Percentiles rank a stretch among this genome's conserved stretches.
These are phyloP conservation scores for Andrena hattorfiana DNA, from an alignment of 2,888 invertebrate genomes.

Conservation along the genomic window DNA sequence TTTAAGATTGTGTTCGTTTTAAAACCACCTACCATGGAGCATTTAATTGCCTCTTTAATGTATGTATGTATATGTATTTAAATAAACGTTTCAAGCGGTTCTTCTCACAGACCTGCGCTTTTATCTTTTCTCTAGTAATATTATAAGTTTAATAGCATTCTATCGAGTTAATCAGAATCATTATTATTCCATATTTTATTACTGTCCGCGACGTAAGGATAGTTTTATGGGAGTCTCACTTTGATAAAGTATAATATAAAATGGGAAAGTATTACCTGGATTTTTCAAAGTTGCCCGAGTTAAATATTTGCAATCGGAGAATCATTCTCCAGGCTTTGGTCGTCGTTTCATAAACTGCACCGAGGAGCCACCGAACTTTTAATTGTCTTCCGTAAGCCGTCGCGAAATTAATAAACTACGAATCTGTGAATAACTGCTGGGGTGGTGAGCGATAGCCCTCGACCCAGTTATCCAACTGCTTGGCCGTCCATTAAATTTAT, in stretches of 20 bases:
- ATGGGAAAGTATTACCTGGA: too few relatives aligned
- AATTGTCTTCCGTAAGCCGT: slow-evolving; percentile 30
- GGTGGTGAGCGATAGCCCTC: neutral
- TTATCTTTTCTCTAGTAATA: neutral
- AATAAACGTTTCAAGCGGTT: slow-evolving; percentile 51
- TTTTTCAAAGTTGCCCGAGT: neutral
- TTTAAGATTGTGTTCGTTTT: slow-evolving; percentile 26
- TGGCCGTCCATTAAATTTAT: slow-evolving; percentile 19
- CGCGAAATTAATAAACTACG: slow-evolving; percentile 44
- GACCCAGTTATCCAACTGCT: slow-evolving; percentile 14
- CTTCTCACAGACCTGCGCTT: neutral
- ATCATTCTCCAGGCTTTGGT: neutral
- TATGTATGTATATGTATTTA: slow-evolving; percentile 41
- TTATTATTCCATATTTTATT: too few relatives aligned
- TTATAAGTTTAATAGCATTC: neutral
- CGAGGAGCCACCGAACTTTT: slow-evolving; percentile 20
- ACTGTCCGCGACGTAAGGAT: too few relatives aligned
- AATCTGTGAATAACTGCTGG: neutral
- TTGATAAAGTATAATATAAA: too few relatives aligned
- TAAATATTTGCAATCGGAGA: neutral
- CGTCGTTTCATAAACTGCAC: neutral
- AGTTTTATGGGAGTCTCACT: too few relatives aligned
- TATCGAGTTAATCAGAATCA: too few relatives aligned
- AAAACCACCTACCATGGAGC: neutral
- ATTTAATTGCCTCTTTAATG: slow-evolving; percentile 25